Conservation (phyloP, 2,888 invertebrate species). For the Diarsia rubi region DNA sequence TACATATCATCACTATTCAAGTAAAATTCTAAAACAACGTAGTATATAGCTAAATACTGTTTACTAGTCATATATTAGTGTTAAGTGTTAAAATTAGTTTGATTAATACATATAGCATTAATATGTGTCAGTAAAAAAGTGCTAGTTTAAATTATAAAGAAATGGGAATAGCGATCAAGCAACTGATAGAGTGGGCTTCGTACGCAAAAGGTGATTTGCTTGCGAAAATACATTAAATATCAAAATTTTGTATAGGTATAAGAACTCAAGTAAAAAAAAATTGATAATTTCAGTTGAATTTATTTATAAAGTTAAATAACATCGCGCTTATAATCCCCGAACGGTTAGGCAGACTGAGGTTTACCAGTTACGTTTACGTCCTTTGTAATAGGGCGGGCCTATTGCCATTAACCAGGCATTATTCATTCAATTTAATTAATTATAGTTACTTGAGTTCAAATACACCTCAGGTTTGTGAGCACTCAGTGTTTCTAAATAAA, state of each 20-base stretch:
- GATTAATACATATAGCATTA: slow-evolving; percentile 14
- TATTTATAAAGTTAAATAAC: too few relatives aligned
- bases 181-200: slow-evolving; percentile 35
- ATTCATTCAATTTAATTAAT: background rate
- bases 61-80: background rate
- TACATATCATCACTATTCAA: background rate
- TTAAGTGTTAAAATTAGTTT: background rate
- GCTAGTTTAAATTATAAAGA: slow-evolving; percentile 21
- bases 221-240: slow-evolving; percentile 25
- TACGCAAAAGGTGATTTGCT: slow-evolving; percentile 34
- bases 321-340: too few relatives aligned
- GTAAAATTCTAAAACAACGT: background rate
- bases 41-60: background rate
- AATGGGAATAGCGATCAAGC: slow-evolving; percentile 57
- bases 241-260: slow-evolving; percentile 20
- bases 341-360: too few relatives aligned
- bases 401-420: too few relatives aligned
- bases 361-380: too few relatives aligned
- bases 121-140: slow-evolving; percentile 4
- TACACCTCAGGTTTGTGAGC: slow-evolving; percentile 26
- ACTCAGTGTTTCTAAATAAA: slow-evolving; percentile 34
- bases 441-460: slow-evolving; percentile 40
- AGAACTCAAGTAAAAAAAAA: slow-evolving; percentile 27
- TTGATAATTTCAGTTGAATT: background rate
- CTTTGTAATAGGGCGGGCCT: too few relatives aligned